Percentiles rank a stretch among this genome's conserved stretches.
phyloP scores from a whole-genome alignment of 2,888 invertebrate genomes.

The Ormia ochracea region DNA sequence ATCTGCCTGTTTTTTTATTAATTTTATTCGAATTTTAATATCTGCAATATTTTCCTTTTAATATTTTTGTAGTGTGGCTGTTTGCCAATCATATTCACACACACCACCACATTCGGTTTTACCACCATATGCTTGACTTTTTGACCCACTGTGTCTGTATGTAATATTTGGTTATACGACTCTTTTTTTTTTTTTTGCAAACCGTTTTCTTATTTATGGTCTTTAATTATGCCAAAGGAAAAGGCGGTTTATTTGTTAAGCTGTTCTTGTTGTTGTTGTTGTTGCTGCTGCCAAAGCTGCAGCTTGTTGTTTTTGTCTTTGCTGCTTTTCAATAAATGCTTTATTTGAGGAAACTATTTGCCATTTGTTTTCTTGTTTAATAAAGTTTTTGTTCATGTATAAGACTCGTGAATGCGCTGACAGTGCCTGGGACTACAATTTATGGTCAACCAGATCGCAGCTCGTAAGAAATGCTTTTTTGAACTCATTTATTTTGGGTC shows the following conservation, averaged over 20 bases:
- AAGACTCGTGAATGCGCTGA: conserved; percentile 40
- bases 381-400: conserved; percentile 15
- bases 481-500: conserved; percentile 50
- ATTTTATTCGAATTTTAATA: conserved; percentile 35
- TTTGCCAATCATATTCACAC: conserved; percentile 25
- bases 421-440: conserved; percentile 44
- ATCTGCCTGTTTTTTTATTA: conserved; percentile 17
- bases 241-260: conserved; percentile 43
- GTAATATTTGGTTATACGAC: background rate
- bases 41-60: conserved; percentile 35
- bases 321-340: conserved; percentile 19
- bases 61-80: background rate
- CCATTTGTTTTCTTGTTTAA: background rate
- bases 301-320: background rate
- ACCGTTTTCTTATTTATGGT: conserved; percentile 55
- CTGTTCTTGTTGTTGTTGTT: conserved; percentile 11
- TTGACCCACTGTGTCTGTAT: conserved; percentile 59
- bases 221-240: conserved; percentile 59
- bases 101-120: conserved; percentile 36
- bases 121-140: conserved; percentile 61
- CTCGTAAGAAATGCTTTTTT: background rate
- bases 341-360: conserved; percentile 38
- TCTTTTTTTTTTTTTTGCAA: conserved; percentile 10
- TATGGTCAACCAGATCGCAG: conserved; percentile 31
- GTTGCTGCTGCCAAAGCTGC: no score